phyloP scores from a whole-genome alignment of 2,888 invertebrate genomes.

The Proisotoma minuta region DNA sequence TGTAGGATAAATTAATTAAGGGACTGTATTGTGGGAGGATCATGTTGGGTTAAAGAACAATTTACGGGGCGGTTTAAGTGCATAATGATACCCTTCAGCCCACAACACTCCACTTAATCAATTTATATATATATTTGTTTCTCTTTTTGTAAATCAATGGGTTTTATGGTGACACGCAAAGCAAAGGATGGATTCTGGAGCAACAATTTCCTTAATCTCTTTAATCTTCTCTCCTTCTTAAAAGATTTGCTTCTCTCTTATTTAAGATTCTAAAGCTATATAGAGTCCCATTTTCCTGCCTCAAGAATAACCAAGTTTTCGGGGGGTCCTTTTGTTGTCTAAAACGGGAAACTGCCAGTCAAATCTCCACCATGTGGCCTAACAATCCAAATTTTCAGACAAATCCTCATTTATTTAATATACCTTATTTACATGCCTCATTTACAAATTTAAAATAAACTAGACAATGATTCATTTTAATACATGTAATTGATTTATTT shows the following conservation, averaged over 20 bases:
- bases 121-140: background rate
- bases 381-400: background rate
- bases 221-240: no score
- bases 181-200: background rate
- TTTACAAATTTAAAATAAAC: background rate
- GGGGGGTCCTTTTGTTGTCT: slow-evolving; percentile 14
- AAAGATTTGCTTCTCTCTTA: no score
- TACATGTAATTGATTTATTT: background rate
- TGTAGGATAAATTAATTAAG: no score
- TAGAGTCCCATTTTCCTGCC: no score
- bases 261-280: no score
- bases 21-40: no score
- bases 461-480: background rate
- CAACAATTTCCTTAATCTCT: background rate
- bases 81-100: background rate
- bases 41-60: no score
- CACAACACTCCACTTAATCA: background rate
- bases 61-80: no score
- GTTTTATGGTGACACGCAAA: background rate
- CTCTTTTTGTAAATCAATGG: background rate
- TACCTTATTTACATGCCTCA: background rate
- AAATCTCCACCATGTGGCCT: slow-evolving; percentile 12
- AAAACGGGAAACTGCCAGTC: slow-evolving; percentile 13
- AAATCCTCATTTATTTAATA: background rate
- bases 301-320: no score